Evolutionary conservation across 2,888 invertebrate species (phyloP), one percentile per base, ranked within the genome.

Genomic region (Griposia aprilina): DNA sequence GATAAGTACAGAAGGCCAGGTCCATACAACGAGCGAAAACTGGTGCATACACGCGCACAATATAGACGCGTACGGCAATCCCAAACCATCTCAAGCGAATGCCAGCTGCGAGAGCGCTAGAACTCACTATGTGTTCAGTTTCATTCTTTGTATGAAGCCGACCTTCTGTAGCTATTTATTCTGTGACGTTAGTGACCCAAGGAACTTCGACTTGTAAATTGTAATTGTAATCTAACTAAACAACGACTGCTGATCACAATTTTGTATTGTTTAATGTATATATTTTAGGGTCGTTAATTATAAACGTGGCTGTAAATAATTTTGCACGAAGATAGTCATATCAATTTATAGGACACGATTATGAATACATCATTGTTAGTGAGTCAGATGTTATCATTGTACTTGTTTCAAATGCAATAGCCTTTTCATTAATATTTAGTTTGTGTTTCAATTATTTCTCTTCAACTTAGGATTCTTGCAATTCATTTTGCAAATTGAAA

Each of bases 321-420:
- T 94, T 93, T 93, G 94, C 94, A 94, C 93, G 88, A 92, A 91
- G 87, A 90, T 94, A 94, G 93, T 92, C 94, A 94, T 95, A 95
- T 95, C 94, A 94, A 90, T 86, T 89, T 89, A 90, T 91, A 91
- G 89, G 87, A 91, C 89, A 86, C 89, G 84, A 81, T 88, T 88
- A 84, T 80, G 78, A 90, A 77, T 80, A 80, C 87, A 83, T 86
- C 71, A 82, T 84, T 76, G 84, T 85, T 88, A 84, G 78, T 65
- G 62, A 70, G 36, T 62, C 84, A 72, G 55, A 74, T 69, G 50
- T 65, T 76, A 73, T 59, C 59, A 63, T 65, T 74, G 45, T 62
- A 80, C 17, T 76, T 68, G 55, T 69, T 74, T 69, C 48, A 36
- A 67, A 76, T 20, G 50, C 62, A 65, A 68, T 67, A 45, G 50